These are phyloP conservation scores for Athene cunicularia DNA, from an alignment of 2,113 vertebrate genomes.

Conservation along the genomic window DNA sequence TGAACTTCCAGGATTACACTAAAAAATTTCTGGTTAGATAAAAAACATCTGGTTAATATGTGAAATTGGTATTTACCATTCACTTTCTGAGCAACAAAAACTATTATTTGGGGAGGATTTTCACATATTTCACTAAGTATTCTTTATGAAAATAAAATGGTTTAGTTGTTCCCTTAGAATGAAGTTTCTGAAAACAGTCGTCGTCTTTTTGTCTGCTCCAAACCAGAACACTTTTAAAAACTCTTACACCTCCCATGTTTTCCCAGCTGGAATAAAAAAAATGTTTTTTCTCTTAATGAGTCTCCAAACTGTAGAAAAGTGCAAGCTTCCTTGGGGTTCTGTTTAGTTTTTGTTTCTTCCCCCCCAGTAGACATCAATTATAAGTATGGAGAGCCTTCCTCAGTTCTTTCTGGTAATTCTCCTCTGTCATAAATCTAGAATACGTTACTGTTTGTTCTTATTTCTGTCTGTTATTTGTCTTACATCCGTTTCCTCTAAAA, in stretches of 20 bases:
- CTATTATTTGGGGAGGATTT: not conserved
- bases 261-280: not conserved
- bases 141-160: not conserved
- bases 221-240: not conserved
- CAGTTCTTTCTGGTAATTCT: not conserved
- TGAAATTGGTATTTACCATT: not conserved
- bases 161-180: not conserved
- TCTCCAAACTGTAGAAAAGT: not conserved
- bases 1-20: not conserved
- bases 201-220: not conserved
- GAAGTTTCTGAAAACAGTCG: not conserved
- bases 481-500: not conserved
- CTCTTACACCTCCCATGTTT: not conserved
- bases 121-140: not conserved
- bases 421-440: not conserved
- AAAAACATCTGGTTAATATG: not conserved
- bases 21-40: not conserved
- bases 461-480: not conserved
- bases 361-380: rapidly evolving
- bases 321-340: not conserved
- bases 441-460: not conserved
- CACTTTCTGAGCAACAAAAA: not conserved
- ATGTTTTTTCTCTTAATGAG: not conserved
- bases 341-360: not conserved
- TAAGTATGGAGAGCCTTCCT: not conserved